These are phyloP conservation scores for Periophthalmodon schlosseri DNA, from an alignment of 2,113 vertebrate species.

Conservation along the genomic window DNA sequence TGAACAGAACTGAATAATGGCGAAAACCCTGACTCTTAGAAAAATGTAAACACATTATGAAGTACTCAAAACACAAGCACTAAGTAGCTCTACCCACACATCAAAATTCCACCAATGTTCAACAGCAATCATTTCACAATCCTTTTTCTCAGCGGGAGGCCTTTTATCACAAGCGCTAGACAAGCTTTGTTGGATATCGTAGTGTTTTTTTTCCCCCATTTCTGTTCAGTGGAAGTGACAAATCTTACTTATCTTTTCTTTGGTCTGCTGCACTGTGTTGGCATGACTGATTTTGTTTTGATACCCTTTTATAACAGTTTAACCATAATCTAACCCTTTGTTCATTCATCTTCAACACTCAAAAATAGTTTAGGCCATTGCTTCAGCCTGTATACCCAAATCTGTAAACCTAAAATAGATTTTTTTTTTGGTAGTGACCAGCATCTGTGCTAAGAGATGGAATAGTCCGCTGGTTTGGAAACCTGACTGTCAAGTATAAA, in stretches of 20 bases:
- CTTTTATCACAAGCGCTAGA: constrained; percentile 1
- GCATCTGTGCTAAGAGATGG: too few species aligned
- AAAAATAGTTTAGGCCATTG: neutral
- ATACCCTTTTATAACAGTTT: neutral
- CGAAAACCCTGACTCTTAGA: neutral
- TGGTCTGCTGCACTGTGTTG: neutral
- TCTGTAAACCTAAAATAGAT: too few species aligned
- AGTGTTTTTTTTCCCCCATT: neutral
- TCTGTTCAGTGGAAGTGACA: neutral
- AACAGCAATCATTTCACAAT: neutral
- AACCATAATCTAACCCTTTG: neutral
- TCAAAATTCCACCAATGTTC: neutral
- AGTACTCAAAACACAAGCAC: neutral
- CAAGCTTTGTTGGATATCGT: neutral
- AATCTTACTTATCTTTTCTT: constrained; percentile 3
- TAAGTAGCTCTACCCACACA: neutral
- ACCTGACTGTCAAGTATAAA: too few species aligned
- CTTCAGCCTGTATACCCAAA: too few species aligned
- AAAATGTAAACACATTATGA: neutral
- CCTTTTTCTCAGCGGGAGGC: constrained; percentile 2
- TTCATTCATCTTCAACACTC: neutral
- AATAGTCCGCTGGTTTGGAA: too few species aligned
- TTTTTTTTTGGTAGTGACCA: too few species aligned
- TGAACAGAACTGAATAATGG: neutral
- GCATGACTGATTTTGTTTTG: neutral